phyloP scores from a whole-genome alignment of 1,140 invertebrate genomes.

The Brachionus calyciflorus region DNA sequence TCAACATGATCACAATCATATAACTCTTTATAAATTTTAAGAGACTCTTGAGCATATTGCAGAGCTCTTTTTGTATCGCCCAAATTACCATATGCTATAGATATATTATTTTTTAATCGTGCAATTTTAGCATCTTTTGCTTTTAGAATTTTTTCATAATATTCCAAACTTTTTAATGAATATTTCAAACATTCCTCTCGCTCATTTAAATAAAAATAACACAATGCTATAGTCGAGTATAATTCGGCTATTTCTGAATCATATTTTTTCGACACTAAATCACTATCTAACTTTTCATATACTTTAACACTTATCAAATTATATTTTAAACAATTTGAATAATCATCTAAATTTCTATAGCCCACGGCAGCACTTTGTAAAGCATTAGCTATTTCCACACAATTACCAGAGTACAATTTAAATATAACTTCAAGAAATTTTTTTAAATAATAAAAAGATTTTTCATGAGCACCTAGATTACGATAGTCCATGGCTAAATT shows the following conservation, averaged over 20 bases:
- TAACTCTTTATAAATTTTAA: neutral
- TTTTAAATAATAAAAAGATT: neutral
- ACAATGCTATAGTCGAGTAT: neutral
- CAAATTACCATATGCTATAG: neutral
- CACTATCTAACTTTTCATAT: neutral
- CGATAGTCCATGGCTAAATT: constrained; percentile 7
- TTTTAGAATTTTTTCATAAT: constrained; percentile 20
- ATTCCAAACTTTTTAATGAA: neutral
- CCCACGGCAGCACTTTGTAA: neutral
- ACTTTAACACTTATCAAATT: neutral
- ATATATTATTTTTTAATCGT: neutral
- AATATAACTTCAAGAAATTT: neutral
- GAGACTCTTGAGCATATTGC: neutral
- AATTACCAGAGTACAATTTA: neutral
- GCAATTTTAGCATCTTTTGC: neutral
- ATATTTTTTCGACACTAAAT: neutral
- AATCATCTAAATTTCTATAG: neutral
- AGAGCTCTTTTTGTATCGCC: neutral
- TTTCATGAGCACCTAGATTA: neutral
- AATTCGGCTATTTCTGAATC: neutral
- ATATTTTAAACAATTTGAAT: constrained; percentile 29
- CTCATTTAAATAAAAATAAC: constrained; percentile 20
- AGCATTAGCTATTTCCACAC: neutral
- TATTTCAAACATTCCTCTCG: neutral
- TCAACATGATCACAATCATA: neutral